These are phyloP conservation scores for Toxotes lorentzi DNA, from an alignment of 2,797 vertebrate species.

Conservation along the genomic window DNA sequence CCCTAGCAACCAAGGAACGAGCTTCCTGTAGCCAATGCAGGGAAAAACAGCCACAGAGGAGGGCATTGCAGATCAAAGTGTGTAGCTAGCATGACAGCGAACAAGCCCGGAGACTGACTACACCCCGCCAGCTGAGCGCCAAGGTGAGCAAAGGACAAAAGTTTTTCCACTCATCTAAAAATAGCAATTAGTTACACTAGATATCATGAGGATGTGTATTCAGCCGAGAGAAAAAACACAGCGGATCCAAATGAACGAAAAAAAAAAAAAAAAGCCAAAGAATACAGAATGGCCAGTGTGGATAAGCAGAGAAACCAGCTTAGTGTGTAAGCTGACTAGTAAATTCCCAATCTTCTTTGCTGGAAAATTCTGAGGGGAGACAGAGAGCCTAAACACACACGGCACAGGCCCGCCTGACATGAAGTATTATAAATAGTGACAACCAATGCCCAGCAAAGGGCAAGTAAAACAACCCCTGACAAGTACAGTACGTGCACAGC, in stretches of 20 bases:
- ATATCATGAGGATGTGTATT: slow-evolving; percentile 28
- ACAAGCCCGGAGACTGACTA: slow-evolving; percentile 29
- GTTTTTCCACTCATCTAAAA: slow-evolving; percentile 71
- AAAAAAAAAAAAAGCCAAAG: slow-evolving; percentile 48
- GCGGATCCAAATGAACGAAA: slow-evolving; percentile 27
- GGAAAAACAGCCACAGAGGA: slow-evolving; percentile 47
- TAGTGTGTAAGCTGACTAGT: slow-evolving; percentile 44
- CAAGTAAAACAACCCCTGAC: slow-evolving; percentile 23
- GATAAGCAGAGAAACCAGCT: slow-evolving; percentile 42
- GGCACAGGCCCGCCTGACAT: slow-evolving; percentile 42
- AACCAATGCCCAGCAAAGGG: slow-evolving; percentile 39
- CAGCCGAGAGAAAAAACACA: slow-evolving; percentile 16
- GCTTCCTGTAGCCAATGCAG: slow-evolving; percentile 58
- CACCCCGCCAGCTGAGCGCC: slow-evolving; percentile 51
- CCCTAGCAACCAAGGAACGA: slow-evolving; percentile 75
- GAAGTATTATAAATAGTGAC: slow-evolving; percentile 72
- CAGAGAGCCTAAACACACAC: slow-evolving; percentile 40
- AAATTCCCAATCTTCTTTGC: slow-evolving; percentile 49
- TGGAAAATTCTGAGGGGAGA: slow-evolving; percentile 62
- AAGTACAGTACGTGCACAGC: background rate
- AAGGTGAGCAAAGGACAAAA: slow-evolving; percentile 77
- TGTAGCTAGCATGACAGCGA: slow-evolving; percentile 60
- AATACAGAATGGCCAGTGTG: slow-evolving; percentile 10
- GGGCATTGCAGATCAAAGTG: slow-evolving; percentile 60
- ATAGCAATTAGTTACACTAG: slow-evolving; percentile 60